Evolutionary conservation across 2,797 vertebrate genomes (phyloP), one percentile per base, ranked within the genome.

Genomic region (Alca torda): DNA sequence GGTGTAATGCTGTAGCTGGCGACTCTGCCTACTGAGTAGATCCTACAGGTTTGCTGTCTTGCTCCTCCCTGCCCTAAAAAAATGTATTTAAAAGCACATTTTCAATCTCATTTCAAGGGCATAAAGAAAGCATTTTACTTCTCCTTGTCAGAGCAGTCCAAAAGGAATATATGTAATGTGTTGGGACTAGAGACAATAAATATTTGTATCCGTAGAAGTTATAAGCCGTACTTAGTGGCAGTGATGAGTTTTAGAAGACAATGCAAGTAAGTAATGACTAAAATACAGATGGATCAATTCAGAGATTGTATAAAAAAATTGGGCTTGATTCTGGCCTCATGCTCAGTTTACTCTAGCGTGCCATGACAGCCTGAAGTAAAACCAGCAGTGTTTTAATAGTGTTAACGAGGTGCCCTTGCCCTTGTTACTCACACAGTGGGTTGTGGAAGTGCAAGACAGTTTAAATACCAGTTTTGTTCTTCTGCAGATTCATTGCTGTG

Each of bases 1-100:
- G 26, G 10, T 0, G 2, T 3, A 60, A 20, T 28, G 16, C 20
- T 84, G 89, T 4, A 8, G 7, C 28, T 0, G 0, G 63, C 26
- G 39, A 8, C 19, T 69, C 39, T 75, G 41, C 33, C 41, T 84
- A 4, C 18, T 24, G 11, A 75, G 10, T 26, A 10, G 8, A 39
- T 57, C 31, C 9, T 57, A 6, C 1, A 1, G 17, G 5, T 69
- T 85, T 81, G 11, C 18, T 48, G 30, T 57, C 41, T 61, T 75
- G 25, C 17, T 92, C 16, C 15, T 79, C 16, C 13, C 5, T 53
- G 16, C 20, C 28, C 20, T 74, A 17, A 91, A 87, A 35, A 84
- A 65, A 3, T 3, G 11, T 18, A 33, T 53, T 53, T 54, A 57
- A 88, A 90, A 92, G 1, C 26, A 84, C 16, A n/a, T 80, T 89